A percentile compares a stretch with the other conserved stretches of the same genome.
Evolutionary conservation across 2,797 vertebrate genomes (phyloP).

Genomic region (Darevskia mixta): DNA sequence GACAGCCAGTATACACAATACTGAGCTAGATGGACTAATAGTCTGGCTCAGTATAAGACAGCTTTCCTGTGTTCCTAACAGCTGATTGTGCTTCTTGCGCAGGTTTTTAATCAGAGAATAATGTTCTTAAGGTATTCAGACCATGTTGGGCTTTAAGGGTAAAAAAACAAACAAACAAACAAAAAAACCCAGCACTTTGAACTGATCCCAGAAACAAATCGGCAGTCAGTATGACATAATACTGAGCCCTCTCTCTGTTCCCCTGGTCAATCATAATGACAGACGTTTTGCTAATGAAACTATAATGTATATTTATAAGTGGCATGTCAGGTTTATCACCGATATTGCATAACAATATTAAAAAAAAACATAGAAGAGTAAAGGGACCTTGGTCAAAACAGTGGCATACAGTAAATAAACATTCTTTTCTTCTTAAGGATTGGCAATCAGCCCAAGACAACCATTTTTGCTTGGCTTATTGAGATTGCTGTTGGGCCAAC

Average conservation of each 20-base stretch:
- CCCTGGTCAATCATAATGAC: not conserved
- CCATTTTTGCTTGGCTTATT: not conserved
- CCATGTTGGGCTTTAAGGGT: not conserved
- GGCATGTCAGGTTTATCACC: not conserved
- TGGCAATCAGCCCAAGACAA: not conserved
- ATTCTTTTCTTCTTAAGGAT: not conserved
- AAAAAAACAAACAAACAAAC: not conserved
- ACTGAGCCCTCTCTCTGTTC: not conserved
- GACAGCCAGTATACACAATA: no score
- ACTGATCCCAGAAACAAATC: not conserved
- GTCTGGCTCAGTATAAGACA: no score
- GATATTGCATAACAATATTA: not conserved
- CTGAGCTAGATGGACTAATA: no score
- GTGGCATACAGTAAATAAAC: not conserved
- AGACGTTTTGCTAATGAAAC: not conserved
- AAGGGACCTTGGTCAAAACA: not conserved
- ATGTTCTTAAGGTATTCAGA: no score
- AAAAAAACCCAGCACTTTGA: not conserved
- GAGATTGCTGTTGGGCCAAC: no score
- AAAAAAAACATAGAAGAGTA: not conserved
- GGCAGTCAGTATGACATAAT: not conserved
- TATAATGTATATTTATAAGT: slow-evolving; percentile 4
- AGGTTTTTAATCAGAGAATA: not conserved
- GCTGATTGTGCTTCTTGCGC: no score
- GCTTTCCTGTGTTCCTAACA: no score